phyloP scores from a whole-genome alignment of 37 sponge, comb jelly and placozoan genomes.

The Chondrilla cf. caribensis region DNA sequence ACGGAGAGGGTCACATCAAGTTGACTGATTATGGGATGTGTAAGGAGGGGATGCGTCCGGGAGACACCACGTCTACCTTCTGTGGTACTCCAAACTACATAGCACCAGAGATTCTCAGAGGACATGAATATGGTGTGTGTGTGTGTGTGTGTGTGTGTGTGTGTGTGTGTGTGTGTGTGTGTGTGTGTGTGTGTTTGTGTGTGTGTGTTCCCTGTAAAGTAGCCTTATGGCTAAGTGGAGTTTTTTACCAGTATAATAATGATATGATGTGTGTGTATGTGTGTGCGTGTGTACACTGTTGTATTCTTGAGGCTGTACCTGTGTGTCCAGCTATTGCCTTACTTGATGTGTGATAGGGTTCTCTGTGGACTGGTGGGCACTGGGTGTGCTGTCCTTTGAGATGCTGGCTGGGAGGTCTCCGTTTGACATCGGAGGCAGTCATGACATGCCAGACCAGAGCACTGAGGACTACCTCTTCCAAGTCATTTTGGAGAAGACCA shows the following conservation, averaged over 20 bases:
- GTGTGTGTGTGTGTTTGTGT: no score
- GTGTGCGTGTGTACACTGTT: no score
- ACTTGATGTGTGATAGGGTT: slow-evolving; percentile 38
- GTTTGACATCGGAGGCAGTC: slow-evolving; percentile 81
- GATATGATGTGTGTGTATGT: no score
- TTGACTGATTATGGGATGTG: slow-evolving; percentile 99
- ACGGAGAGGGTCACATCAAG: slow-evolving; percentile 90
- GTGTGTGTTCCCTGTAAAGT: no score
- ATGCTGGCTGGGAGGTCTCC: slow-evolving; percentile 96
- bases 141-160: slow-evolving; percentile 5
- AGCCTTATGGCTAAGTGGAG: no score
- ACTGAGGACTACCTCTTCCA: slow-evolving; percentile 97
- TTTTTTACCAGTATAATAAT: no score
- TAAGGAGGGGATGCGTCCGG: slow-evolving; percentile 86
- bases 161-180: not conserved
- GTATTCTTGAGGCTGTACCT: no score
- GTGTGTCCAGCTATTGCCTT: no score
- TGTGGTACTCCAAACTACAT: slow-evolving; percentile 99
- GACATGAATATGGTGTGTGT: slow-evolving; percentile 91
- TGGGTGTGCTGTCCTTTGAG: slow-evolving; percentile 96
- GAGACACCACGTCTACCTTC: slow-evolving; percentile 95
- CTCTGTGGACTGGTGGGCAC: slow-evolving; percentile 98
- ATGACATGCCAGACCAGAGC: slow-evolving; percentile 89
- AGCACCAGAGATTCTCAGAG: slow-evolving; percentile 94
- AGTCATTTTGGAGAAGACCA: slow-evolving; percentile 93